Base-by-base conservation (phyloP, 2,888 invertebrate genomes). In the Parascotia fuliginaria region DNA sequence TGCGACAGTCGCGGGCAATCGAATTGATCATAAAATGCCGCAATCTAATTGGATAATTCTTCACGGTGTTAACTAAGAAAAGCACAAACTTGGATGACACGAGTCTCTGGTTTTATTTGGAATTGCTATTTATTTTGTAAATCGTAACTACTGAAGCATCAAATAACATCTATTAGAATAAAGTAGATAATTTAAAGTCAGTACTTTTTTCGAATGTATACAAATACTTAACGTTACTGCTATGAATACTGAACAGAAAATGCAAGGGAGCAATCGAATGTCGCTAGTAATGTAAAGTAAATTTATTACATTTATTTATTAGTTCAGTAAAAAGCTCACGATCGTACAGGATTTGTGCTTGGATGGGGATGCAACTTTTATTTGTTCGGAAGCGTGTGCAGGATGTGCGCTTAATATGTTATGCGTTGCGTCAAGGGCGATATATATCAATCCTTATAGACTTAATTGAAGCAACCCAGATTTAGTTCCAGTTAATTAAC, bases 281-380 rank as follows among this genome's bases (percentile, higher is more conserved):
- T 74, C 70, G 71, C 77, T 79, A 79, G 81, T 82, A 81, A 86
- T 83, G 81, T 81, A 81, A 82, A 81, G 76, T 81, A 76, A 85
- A 89, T 88, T 87, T 86, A 88, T 87, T 82, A 84, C 81, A 74
- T 82, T 83, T 77, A 81, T 88, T 85, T 87, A 88, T 90, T 88
- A 83, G 81, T 84, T 89, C 78, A 75, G 84, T 82, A 85, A 83
- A 84, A 79, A 83, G 79, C 79, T 78, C 76, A 80, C 80, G 78
- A 71, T 79, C 73, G 78, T 60, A 70, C 65, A 79, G 83, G 83
- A 83, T 85, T 85, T 85, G 81, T 85, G 80, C 72, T 73, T 73
- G 75, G 69, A 79, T 79, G 79, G 84, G 84, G 88, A 82, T 79
- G 80, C 73, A 61, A 78, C 81, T 79, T 86, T 86, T 87, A 86